Conservation (phyloP, 2,113 vertebrate genomes). For the Podiceps cristatus region DNA sequence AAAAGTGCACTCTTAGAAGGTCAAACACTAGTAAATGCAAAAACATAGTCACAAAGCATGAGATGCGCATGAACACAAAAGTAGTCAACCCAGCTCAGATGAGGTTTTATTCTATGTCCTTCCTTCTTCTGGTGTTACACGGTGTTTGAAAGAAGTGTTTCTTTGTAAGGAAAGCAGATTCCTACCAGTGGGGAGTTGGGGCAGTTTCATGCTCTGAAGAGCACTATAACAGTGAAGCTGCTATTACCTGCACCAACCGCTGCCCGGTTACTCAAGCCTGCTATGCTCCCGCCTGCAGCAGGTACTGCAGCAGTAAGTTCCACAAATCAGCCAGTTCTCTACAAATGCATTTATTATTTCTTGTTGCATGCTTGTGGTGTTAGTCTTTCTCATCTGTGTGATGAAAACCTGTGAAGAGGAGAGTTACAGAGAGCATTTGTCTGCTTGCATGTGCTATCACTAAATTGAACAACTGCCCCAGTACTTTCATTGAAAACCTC, state of each 20-base stretch:
- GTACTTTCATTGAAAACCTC: not conserved
- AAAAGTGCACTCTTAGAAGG: not conserved
- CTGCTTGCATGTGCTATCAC: not conserved
- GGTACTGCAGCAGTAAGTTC: not conserved
- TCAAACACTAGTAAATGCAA: not conserved
- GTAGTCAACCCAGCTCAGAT: not conserved
- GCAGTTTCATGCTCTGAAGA: not conserved
- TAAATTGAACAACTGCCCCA: not conserved
- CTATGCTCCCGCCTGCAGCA: not conserved
- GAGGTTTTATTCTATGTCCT: not conserved
- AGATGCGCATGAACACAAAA: not conserved
- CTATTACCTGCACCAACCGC: not conserved
- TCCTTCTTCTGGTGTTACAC: not conserved
- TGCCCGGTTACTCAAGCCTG: not conserved
- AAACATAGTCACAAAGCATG: not conserved
- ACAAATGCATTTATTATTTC: not conserved
- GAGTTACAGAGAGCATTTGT: not conserved
- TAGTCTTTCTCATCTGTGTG: not conserved
- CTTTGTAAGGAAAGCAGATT: not conserved
- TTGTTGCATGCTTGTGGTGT: not conserved
- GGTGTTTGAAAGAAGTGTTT: not conserved
- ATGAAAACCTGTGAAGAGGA: not conserved
- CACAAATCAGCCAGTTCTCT: not conserved
- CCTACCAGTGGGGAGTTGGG: not conserved
- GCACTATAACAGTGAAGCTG: not conserved